Evolutionary conservation across 1,140 invertebrate genomes (phyloP).

Genomic region (Piezodorus guildinii): DNA sequence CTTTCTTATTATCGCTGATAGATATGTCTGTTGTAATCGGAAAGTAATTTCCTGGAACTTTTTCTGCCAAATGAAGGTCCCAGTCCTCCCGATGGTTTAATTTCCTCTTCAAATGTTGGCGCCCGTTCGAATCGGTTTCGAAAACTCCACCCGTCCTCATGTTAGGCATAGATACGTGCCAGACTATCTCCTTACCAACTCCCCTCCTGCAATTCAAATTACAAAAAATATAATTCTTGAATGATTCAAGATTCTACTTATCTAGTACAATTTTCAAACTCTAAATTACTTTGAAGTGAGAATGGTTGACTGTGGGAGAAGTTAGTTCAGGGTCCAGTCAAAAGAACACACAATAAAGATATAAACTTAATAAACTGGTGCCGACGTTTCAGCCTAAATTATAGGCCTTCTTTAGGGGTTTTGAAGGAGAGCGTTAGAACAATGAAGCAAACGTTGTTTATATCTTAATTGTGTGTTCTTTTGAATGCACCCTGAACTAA

Average conservation of each 20-base stretch:
- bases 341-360: too few relatives aligned
- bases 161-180: conserved; percentile 48
- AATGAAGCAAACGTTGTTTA: too few relatives aligned
- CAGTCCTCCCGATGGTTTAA: conserved; percentile 65
- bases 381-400: too few relatives aligned
- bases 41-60: conserved; percentile 81
- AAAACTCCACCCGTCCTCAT: conserved; percentile 56
- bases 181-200: conserved; percentile 73
- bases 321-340: too few relatives aligned
- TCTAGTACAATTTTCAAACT: too few relatives aligned
- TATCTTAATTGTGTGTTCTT: too few relatives aligned
- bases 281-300: too few relatives aligned
- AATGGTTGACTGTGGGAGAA: too few relatives aligned
- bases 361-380: too few relatives aligned
- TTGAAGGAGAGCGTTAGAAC: too few relatives aligned
- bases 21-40: conserved; percentile 78
- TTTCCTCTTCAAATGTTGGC: conserved; percentile 68
- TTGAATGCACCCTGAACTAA: too few relatives aligned
- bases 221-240: background rate
- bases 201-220: conserved; percentile 43
- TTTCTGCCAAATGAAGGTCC: conserved; percentile 52
- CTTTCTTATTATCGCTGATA: conserved; percentile 43
- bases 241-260: background rate
- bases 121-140: conserved; percentile 89
- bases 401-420: too few relatives aligned